phyloP scores from a whole-genome alignment of 2,113 vertebrate genomes.

The Silurus glanis region DNA sequence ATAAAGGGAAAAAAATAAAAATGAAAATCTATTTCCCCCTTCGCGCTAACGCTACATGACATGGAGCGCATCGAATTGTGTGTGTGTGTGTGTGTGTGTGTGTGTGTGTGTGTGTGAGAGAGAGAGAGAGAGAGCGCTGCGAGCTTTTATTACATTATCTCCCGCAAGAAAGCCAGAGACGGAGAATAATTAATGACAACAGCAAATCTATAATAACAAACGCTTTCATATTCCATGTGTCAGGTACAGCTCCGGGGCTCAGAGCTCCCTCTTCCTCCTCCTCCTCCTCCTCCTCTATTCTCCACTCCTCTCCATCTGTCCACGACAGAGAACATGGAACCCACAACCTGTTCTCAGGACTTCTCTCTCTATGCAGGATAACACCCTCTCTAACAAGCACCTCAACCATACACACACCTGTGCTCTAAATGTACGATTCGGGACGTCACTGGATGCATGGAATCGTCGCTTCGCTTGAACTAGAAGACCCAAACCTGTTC shows the following conservation, averaged over 20 bases:
- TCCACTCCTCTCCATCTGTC: not conserved
- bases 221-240: slow-evolving; percentile 42
- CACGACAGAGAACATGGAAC: not conserved
- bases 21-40: slow-evolving; percentile 54
- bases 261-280: not conserved
- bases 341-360: not conserved
- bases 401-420: too few species aligned
- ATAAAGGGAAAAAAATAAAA: slow-evolving; percentile 42
- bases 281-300: too few species aligned
- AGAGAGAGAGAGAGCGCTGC: not conserved
- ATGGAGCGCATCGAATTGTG: slow-evolving; percentile 48
- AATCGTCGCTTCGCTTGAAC: too few species aligned
- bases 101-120: too few species aligned
- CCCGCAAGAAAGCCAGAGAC: slow-evolving; percentile 32
- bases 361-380: not conserved
- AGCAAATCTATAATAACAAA: slow-evolving; percentile 40
- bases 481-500: too few species aligned
- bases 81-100: not conserved
- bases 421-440: too few species aligned
- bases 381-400: too few species aligned
- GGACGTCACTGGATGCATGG: too few species aligned
- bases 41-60: slow-evolving; percentile 45
- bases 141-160: slow-evolving; percentile 45
- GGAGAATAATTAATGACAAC: slow-evolving; percentile 54
- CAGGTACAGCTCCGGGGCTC: slow-evolving; percentile 25